A percentile compares a stretch with the other conserved stretches of the same genome.
Evolutionary conservation across 2,888 invertebrate species (phyloP).

Genomic region (Monopis laevigella): DNA sequence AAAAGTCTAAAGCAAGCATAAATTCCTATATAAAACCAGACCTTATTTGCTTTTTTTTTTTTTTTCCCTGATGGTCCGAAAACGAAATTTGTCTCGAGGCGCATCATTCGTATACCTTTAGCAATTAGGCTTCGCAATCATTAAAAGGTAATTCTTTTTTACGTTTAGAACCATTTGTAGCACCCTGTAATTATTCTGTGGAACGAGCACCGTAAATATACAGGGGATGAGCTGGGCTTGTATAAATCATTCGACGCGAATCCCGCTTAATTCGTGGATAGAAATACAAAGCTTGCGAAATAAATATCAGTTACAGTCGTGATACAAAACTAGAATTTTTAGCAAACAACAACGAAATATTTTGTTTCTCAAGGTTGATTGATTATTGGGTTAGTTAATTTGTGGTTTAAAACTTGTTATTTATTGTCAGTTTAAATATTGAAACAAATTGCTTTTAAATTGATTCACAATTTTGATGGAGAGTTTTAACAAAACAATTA

Average conservation of each 20-base stretch:
- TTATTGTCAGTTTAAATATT: no score
- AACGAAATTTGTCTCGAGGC: constrained; percentile 5
- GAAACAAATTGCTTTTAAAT: no score
- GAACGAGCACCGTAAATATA: constrained; percentile 59
- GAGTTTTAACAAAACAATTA: no score
- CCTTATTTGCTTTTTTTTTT: no score
- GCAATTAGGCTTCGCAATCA: constrained; percentile 40
- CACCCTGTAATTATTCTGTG: constrained; percentile 57
- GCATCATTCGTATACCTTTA: constrained; percentile 7
- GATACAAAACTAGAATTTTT: neutral
- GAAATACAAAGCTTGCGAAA: constrained; percentile 60
- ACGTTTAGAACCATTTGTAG: constrained; percentile 53
- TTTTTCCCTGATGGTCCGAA: neutral
- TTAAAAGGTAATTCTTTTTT: constrained; percentile 54
- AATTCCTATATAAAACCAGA: no score
- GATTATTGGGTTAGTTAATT: no score
- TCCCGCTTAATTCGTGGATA: constrained; percentile 58
- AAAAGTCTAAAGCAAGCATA: no score
- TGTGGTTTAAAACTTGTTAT: no score
- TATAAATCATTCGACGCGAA: constrained; percentile 61
- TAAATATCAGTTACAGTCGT: constrained; percentile 35
- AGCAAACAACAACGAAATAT: constrained; percentile 20
- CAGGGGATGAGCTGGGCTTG: constrained; percentile 54
- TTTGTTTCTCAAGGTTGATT: no score
- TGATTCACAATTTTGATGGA: no score